Evolutionary conservation across 1,140 invertebrate species (phyloP).

Genomic region (Drosophila albomicans): DNA sequence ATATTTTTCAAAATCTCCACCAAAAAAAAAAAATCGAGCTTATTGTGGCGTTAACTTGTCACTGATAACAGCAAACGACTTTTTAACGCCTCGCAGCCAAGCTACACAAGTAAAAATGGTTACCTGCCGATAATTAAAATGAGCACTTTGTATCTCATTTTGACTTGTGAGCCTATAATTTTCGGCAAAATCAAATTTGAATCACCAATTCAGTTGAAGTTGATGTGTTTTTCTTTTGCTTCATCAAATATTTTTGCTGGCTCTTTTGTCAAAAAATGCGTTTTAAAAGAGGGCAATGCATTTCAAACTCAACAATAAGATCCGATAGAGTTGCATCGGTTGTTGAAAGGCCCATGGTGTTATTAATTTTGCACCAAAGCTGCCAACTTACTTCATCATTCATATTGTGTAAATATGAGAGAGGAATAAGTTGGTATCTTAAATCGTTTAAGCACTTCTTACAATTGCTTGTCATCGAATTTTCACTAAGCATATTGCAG

Average conservation of each 20-base stretch:
- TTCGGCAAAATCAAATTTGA: background rate
- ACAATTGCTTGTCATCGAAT: no score
- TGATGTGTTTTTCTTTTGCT: background rate
- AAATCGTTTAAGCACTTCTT: no score
- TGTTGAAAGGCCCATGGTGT: no score
- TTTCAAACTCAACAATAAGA: no score
- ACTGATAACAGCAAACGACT: no score
- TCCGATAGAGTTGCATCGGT: background rate
- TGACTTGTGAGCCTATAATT: background rate
- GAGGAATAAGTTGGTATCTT: no score
- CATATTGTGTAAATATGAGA: no score
- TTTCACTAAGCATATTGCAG: no score
- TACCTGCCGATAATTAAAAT: background rate
- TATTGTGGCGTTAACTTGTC: no score
- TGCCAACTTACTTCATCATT: no score
- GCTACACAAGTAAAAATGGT: background rate
- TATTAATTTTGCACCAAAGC: no score
- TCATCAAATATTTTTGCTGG: constrained; percentile 5
- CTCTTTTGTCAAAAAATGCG: constrained; percentile 2
- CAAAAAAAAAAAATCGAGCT: background rate
- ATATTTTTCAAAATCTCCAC: background rate
- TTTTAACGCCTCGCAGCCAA: no score
- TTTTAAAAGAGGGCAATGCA: background rate
- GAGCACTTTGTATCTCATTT: background rate
- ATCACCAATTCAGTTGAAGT: background rate